phyloP scores from a whole-genome alignment of 1,140 invertebrate species.

The Ectropis grisescens region DNA sequence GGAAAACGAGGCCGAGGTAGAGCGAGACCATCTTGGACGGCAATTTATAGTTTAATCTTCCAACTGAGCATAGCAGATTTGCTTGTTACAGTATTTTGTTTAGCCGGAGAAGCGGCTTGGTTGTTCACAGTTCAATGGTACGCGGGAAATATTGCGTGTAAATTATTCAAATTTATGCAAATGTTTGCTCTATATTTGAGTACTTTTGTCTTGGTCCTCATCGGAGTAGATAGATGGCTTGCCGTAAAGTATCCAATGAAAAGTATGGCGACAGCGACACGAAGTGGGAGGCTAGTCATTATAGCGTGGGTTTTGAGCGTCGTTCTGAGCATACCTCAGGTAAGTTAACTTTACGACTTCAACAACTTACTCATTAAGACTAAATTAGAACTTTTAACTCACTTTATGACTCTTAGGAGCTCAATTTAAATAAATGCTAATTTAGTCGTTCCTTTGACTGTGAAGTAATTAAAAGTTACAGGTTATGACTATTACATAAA shows the following conservation, averaged over 20 bases:
- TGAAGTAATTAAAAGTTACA: too few species aligned
- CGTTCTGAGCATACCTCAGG: constrained; percentile 85
- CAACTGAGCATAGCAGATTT: constrained; percentile 83
- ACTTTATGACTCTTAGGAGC: too few species aligned
- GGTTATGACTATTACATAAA: too few species aligned
- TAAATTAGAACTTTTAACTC: too few species aligned
- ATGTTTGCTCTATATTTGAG: constrained; percentile 88
- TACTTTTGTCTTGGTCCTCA: constrained; percentile 85
- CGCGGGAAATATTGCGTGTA: constrained; percentile 83
- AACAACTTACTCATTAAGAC: too few species aligned
- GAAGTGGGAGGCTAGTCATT: constrained; percentile 74
- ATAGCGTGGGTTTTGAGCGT: constrained; percentile 79
- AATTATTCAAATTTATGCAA: constrained; percentile 85
- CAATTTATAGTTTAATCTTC: constrained; percentile 83
- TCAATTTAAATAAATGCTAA: too few species aligned
- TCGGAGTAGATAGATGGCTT: constrained; percentile 84
- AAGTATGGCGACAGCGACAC: constrained; percentile 75
- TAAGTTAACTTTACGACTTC: too few species aligned
- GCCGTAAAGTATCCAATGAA: constrained; percentile 87
- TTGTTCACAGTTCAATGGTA: constrained; percentile 84
- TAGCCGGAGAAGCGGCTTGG: constrained; percentile 85
- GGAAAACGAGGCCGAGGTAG: constrained; percentile 66
- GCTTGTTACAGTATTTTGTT: constrained; percentile 84
- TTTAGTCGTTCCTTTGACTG: too few species aligned
- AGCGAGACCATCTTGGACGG: constrained; percentile 73